Evolutionary conservation across 2,113 vertebrate genomes (phyloP).

Genomic region (Neotoma lepida): DNA sequence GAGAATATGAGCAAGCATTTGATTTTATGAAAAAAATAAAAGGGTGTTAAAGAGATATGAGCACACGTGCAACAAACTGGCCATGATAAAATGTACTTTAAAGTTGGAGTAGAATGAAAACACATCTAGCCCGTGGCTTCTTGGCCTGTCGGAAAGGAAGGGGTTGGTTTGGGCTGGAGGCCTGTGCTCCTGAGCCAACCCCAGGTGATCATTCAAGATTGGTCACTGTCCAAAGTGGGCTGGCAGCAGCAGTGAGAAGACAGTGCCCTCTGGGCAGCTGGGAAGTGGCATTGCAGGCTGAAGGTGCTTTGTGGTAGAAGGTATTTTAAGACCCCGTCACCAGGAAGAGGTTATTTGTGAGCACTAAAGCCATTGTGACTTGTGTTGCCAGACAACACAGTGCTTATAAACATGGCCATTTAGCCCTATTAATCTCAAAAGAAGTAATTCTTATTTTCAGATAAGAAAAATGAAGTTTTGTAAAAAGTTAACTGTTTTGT

Average conservation of each 20-base stretch:
- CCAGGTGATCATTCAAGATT: background rate
- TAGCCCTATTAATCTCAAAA: slow-evolving; percentile 2
- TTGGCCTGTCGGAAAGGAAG: background rate
- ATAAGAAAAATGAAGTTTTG: background rate
- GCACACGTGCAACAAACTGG: background rate
- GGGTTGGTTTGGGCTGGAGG: background rate
- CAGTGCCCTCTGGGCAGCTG: background rate
- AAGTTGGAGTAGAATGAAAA: background rate
- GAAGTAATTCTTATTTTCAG: slow-evolving; percentile 15
- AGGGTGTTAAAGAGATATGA: background rate
- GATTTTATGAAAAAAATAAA: slow-evolving; percentile 15
- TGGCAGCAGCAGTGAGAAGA: background rate
- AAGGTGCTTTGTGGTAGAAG: background rate
- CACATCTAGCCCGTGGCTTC: background rate
- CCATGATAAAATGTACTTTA: slow-evolving; percentile 1
- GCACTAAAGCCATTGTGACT: background rate
- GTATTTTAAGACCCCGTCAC: background rate
- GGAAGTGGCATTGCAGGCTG: background rate
- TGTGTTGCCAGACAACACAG: background rate
- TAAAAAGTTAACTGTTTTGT: background rate
- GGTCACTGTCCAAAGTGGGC: background rate
- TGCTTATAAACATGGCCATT: background rate
- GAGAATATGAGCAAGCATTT: slow-evolving; percentile 54
- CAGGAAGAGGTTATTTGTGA: slow-evolving; percentile 26
- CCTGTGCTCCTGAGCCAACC: background rate